A percentile compares a stretch with the other conserved stretches of the same genome.
phyloP scores from a whole-genome alignment of 2,113 vertebrate species.

The Lipophrys pholis region DNA sequence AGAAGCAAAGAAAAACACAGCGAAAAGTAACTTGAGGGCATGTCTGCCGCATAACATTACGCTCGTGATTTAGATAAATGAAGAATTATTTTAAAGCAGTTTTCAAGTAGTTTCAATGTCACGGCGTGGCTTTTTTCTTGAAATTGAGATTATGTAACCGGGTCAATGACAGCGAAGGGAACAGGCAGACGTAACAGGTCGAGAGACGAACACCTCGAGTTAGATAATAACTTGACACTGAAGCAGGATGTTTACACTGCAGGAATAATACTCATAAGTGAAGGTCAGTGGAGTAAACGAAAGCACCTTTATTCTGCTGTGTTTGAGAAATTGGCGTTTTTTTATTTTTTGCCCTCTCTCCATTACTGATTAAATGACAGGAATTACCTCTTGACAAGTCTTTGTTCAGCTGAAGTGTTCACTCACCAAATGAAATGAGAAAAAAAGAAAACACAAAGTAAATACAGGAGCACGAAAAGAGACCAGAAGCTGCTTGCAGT shows the following conservation, averaged over 20 bases:
- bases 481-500: background rate
- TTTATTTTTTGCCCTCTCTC: background rate
- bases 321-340: background rate
- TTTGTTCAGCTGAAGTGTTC: constrained; percentile 27
- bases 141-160: constrained; percentile 50
- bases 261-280: background rate
- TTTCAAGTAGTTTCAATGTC: constrained; percentile 42
- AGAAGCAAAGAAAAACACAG: background rate
- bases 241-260: constrained; percentile 11
- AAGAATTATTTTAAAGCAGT: constrained; percentile 27
- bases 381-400: background rate
- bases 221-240: constrained; percentile 4
- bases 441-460: background rate
- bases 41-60: background rate
- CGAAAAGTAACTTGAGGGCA: too few species aligned
- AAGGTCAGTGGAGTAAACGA: background rate
- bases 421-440: too few species aligned
- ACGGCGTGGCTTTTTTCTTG: background rate
- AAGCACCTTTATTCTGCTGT: constrained; percentile 13
- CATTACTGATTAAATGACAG: background rate
- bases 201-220: constrained; percentile 14
- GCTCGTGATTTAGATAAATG: constrained; percentile 22
- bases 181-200: constrained; percentile 9
- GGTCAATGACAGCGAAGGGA: constrained; percentile 16
- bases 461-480: background rate